These are phyloP conservation scores for Pionites leucogaster DNA, from an alignment of 2,113 vertebrate genomes.

Conservation along the genomic window DNA sequence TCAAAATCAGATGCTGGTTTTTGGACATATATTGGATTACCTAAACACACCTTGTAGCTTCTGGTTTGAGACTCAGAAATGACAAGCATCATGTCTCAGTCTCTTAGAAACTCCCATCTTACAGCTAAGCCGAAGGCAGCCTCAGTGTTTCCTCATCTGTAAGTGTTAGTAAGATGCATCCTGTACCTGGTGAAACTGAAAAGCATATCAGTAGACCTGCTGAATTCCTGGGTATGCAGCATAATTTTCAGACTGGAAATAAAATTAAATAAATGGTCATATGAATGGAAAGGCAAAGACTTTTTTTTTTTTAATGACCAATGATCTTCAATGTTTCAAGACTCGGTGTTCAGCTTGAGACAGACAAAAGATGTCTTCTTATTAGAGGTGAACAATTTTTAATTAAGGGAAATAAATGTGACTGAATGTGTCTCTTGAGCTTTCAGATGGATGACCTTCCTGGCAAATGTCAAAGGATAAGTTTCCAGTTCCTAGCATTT, in stretches of 20 bases:
- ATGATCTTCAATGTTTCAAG: background rate
- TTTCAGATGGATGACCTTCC: slow-evolving; percentile 19
- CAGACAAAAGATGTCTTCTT: background rate
- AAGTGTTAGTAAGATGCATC: background rate
- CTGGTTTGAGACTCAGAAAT: background rate
- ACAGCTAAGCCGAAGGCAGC: background rate
- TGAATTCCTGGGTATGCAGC: background rate
- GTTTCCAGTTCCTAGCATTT: background rate
- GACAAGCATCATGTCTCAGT: background rate
- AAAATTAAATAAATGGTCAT: background rate
- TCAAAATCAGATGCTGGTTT: background rate
- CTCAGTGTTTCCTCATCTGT: background rate
- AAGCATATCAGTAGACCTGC: background rate
- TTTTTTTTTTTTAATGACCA: background rate
- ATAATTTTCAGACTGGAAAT: background rate
- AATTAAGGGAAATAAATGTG: slow-evolving; percentile 27
- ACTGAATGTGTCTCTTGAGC: background rate
- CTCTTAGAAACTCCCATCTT: background rate
- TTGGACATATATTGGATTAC: background rate
- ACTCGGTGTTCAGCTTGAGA: background rate
- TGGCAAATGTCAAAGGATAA: slow-evolving; percentile 8
- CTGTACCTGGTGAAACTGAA: background rate
- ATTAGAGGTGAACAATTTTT: slow-evolving; percentile 4
- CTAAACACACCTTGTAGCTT: background rate
- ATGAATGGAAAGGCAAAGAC: background rate